Evolutionary conservation across 2,797 vertebrate species (phyloP).

Genomic region (Cynopterus sphinx): DNA sequence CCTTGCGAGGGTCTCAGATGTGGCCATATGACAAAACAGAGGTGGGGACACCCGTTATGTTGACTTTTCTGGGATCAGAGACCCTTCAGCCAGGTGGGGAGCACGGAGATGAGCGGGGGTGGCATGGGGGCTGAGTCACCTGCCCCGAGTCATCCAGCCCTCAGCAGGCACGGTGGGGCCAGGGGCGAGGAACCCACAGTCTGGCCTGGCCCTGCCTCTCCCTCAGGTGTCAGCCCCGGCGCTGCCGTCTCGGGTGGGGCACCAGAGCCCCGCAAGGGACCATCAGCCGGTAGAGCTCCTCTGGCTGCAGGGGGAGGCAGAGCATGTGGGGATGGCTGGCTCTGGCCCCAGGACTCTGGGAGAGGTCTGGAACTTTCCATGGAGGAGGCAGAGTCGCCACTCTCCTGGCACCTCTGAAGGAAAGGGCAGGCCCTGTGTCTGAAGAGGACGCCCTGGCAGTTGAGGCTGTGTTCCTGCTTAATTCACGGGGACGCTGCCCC

Average conservation of each 20-base stretch:
- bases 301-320: neutral
- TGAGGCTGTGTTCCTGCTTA: neutral
- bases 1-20: neutral
- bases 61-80: neutral
- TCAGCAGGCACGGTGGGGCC: fast-evolving
- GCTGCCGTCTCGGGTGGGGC: neutral
- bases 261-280: neutral
- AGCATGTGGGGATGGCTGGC: neutral
- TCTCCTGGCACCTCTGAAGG: neutral
- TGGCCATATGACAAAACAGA: neutral
- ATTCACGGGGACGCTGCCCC: neutral
- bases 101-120: neutral
- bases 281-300: fast-evolving
- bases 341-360: neutral
- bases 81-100: neutral
- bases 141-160: neutral
- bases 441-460: neutral
- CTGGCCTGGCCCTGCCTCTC: neutral
- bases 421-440: neutral
- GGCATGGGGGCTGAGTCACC: neutral
- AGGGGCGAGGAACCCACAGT: neutral
- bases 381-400: neutral
- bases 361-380: neutral
- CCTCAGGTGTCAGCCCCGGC: neutral
- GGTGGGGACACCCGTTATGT: too few relatives aligned